Base-by-base conservation (phyloP, 2,888 invertebrate species). In the Apodemia duryi region DNA sequence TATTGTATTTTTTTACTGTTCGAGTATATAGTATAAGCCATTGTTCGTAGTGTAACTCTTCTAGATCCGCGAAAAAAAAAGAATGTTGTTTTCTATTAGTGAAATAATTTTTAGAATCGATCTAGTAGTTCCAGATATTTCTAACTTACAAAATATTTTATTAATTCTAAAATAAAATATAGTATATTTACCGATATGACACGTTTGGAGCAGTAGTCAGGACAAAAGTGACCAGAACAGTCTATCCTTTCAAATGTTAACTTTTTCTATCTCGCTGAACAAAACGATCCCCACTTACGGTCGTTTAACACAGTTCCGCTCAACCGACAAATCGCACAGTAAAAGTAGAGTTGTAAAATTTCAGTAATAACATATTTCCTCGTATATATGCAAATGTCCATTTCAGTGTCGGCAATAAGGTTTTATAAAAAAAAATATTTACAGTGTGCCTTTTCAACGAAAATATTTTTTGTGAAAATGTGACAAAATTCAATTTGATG, bases 301-400 rank as follows among this genome's bases (percentile, higher is more conserved):
- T 72, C 76, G 77, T 85, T 85, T 78, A 78, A 78, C 81, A 70
- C 38, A 21, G 13, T 62, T 46, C 63, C 51, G 61, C 49, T 61
- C 64, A 32, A 35, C 49, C 62, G 46, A 64, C 61, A 64, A 64
- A 63, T 61, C 62, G 62, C 46, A 61, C 61, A 46, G 21, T 64
- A 64, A 64, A 64, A 64, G 61, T 35, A 64, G 61, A 49, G 64
- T 61, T 61, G 49, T 64, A 61, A 64, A 64, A 64, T 32, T 49
- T 49, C 38, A 49, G 35, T 46, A 61, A 63, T 63, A 32, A 49
- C 60, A 79, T 28, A 54, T 54, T 54, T 54, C 29, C 74, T 76
- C 77, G 76, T 78, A 75, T 78, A 76, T 80, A 85, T 82, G 85
- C 77, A 81, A 84, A 85, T 77, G 73, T 11, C 43, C 74, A 74